Evolutionary conservation across 2,888 invertebrate species (phyloP).

Genomic region (Dryomyza anilis): DNA sequence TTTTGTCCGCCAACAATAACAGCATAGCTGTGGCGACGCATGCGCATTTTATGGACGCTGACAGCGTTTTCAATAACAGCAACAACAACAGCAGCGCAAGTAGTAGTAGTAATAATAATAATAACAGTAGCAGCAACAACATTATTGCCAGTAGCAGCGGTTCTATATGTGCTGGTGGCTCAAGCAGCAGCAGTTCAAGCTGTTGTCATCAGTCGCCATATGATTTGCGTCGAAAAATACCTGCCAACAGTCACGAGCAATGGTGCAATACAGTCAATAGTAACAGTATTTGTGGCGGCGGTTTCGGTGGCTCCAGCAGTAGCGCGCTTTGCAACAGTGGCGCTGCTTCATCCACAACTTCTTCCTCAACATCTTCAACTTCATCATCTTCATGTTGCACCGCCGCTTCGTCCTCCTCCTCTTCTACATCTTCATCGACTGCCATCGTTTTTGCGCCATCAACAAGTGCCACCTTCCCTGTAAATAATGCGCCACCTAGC

Average conservation of each 20-base stretch:
- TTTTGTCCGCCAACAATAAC: not conserved
- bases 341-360: conserved; percentile 7
- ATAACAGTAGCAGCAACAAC: not conserved
- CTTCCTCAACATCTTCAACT: conserved; percentile 21
- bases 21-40: not conserved
- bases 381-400: conserved; percentile 43
- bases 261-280: conserved; percentile 45
- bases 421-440: conserved; percentile 41
- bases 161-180: conserved; percentile 26
- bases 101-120: not conserved
- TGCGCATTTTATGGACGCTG: conserved; percentile 10
- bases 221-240: conserved; percentile 82
- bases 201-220: conserved; percentile 84
- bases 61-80: no score
- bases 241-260: conserved; percentile 54
- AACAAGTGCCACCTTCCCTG: conserved; percentile 55
- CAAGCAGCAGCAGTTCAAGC: no score
- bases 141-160: conserved; percentile 15
- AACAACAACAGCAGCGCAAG: conserved; percentile 14
- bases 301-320: conserved; percentile 34
- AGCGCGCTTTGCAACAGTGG: conserved; percentile 35
- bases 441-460: conserved; percentile 55
- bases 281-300: no score
- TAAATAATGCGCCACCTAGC: conserved; percentile 52
- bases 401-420: conserved; percentile 43